phyloP scores from a whole-genome alignment of 2,113 vertebrate genomes.

The Thomomys bottae region DNA sequence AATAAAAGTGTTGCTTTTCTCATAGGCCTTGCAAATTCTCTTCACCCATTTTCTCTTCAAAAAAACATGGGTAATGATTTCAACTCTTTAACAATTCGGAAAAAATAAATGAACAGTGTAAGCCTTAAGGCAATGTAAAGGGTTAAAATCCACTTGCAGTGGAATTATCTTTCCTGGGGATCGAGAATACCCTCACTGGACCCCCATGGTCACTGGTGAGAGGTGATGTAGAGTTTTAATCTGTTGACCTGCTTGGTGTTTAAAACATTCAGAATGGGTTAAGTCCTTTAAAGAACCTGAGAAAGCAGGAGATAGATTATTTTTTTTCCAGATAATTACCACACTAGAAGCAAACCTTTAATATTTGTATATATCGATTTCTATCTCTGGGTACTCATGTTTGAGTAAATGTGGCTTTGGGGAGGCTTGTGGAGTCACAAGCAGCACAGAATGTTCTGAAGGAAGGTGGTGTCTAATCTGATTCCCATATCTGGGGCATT shows the following conservation, averaged over 20 bases:
- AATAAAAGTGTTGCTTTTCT: conserved; percentile 45
- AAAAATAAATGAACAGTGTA: background rate
- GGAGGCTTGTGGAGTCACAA: background rate
- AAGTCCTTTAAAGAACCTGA: background rate
- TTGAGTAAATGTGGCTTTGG: background rate
- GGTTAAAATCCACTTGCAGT: background rate
- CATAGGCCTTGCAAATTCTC: conserved; percentile 34
- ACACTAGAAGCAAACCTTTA: background rate
- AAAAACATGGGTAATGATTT: conserved; percentile 39
- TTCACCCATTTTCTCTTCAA: background rate
- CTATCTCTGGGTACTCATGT: no score
- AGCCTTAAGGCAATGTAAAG: background rate
- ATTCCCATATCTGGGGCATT: background rate
- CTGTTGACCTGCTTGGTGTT: conserved; percentile 1
- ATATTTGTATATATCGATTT: no score
- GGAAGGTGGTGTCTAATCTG: background rate
- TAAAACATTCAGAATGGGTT: background rate
- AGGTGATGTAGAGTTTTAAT: background rate
- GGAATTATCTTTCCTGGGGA: background rate
- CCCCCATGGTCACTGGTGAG: background rate
- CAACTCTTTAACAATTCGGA: background rate
- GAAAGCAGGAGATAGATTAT: background rate
- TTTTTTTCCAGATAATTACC: no score
- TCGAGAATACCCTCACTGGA: background rate
- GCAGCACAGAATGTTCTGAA: background rate